phyloP scores from a whole-genome alignment of 30 jellyfish, hydroid and myxozoan genomes.

The Euphysa ruthae region DNA sequence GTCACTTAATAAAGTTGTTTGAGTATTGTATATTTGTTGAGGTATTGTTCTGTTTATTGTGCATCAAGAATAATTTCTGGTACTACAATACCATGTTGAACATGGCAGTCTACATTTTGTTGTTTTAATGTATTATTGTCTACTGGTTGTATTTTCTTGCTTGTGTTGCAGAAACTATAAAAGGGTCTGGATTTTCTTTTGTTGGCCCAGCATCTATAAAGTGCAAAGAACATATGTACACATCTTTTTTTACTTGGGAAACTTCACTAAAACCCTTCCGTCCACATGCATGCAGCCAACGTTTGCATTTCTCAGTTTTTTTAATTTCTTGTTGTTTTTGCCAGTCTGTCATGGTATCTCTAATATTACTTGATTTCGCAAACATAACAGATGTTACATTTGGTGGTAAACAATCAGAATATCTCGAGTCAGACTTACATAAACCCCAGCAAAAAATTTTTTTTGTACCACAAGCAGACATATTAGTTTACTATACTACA shows the following conservation, averaged over 20 bases:
- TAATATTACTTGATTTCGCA: neutral
- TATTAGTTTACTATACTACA: too few species aligned
- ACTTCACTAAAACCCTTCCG: neutral
- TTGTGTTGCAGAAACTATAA: neutral
- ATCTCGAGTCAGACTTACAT: too few species aligned
- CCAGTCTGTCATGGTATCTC: neutral
- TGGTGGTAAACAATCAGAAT: too few species aligned
- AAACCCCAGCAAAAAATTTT: too few species aligned
- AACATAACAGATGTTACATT: neutral
- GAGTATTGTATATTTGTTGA: too few species aligned
- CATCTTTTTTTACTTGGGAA: neutral
- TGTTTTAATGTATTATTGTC: neutral
- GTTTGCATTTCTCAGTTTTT: neutral
- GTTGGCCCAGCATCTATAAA: neutral
- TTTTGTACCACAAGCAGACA: too few species aligned
- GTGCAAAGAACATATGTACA: neutral
- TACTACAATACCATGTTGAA: too few species aligned
- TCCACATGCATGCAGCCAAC: neutral
- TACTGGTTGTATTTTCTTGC: neutral
- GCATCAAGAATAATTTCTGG: too few species aligned
- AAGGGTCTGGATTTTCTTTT: neutral
- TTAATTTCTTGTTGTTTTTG: neutral
- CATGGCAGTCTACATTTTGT: too few species aligned
- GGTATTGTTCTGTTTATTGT: too few species aligned
- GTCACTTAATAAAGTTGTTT: too few species aligned